phyloP scores from a whole-genome alignment of 2,797 vertebrate genomes.

The Setipinna tenuifilis region DNA sequence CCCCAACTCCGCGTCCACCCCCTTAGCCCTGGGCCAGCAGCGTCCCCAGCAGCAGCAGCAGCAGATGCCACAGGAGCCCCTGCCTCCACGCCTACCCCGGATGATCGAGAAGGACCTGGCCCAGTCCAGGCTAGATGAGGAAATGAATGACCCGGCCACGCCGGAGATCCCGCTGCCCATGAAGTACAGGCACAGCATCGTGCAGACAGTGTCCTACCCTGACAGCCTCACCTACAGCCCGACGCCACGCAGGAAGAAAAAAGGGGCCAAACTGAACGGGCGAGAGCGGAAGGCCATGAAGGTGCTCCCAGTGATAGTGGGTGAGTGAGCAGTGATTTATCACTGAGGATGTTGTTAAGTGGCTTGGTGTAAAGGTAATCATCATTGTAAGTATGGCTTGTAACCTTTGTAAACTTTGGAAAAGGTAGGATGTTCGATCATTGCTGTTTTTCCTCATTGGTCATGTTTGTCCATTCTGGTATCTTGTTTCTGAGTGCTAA shows the following conservation, averaged over 20 bases:
- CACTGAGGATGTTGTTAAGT: neutral
- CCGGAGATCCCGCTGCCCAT: slow-evolving; percentile 70
- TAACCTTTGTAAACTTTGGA: neutral
- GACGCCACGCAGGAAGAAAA: slow-evolving; percentile 61
- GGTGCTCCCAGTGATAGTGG: slow-evolving; percentile 89
- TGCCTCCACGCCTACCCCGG: slow-evolving; percentile 70
- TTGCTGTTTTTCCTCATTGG: too few relatives aligned
- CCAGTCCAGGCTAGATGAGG: slow-evolving; percentile 70
- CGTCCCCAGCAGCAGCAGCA: slow-evolving; percentile 46
- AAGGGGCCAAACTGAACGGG: slow-evolving; percentile 83
- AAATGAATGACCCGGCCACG: slow-evolving; percentile 64
- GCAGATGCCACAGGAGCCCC: neutral
- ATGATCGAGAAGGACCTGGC: slow-evolving; percentile 75
- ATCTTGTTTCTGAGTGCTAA: too few relatives aligned
- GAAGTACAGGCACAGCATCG: slow-evolving; percentile 74
- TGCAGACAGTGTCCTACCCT: slow-evolving; percentile 74
- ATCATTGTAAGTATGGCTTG: neutral
- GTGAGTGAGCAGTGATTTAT: slow-evolving; percentile 72
- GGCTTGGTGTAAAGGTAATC: neutral
- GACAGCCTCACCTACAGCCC: slow-evolving; percentile 59
- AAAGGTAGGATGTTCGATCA: neutral
- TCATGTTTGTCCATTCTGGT: too few relatives aligned
- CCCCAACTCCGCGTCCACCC: neutral
- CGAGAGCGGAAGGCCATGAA: slow-evolving; percentile 91
- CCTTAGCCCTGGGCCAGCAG: slow-evolving; percentile 38